These are phyloP conservation scores for Limnothrissa miodon DNA, from an alignment of 2,113 vertebrate species.

Conservation along the genomic window DNA sequence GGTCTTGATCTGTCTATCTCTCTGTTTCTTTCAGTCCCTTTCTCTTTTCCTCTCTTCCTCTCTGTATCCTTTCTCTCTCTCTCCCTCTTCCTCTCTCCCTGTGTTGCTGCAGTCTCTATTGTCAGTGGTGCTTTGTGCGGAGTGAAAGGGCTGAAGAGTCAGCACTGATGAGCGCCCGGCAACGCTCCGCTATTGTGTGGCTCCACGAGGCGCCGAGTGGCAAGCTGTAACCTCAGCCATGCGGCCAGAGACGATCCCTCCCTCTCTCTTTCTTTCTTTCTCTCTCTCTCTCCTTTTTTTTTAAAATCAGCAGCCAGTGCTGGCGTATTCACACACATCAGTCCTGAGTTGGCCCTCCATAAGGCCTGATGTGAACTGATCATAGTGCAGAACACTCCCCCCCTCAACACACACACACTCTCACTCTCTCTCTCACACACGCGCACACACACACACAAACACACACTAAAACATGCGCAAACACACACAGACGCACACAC, in stretches of 20 bases:
- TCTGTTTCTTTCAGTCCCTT: no score
- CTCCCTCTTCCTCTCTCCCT: no score
- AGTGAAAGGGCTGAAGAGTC: constrained; percentile 66
- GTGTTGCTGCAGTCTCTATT: constrained; percentile 49
- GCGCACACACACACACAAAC: no score
- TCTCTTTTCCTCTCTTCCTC: no score
- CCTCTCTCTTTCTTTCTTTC: no score
- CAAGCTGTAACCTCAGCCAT: constrained; percentile 53
- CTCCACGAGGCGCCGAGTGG: constrained; percentile 56
- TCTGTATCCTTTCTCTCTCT: no score
- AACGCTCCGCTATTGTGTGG: constrained; percentile 57
- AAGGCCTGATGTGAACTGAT: background rate
- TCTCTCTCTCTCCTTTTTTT: no score
- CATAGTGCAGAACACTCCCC: background rate
- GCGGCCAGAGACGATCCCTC: constrained; percentile 50
- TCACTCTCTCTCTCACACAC: no score
- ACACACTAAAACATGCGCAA: no score
- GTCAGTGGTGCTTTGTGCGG: constrained; percentile 56
- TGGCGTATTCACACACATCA: background rate
- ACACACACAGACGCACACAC: no score
- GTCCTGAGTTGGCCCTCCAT: background rate
- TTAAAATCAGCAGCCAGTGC: background rate
- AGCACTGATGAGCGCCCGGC: constrained; percentile 55
- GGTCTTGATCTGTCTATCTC: no score
- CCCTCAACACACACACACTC: no score